phyloP scores from a whole-genome alignment of 2,797 vertebrate species.

The Silurus aristotelis region DNA sequence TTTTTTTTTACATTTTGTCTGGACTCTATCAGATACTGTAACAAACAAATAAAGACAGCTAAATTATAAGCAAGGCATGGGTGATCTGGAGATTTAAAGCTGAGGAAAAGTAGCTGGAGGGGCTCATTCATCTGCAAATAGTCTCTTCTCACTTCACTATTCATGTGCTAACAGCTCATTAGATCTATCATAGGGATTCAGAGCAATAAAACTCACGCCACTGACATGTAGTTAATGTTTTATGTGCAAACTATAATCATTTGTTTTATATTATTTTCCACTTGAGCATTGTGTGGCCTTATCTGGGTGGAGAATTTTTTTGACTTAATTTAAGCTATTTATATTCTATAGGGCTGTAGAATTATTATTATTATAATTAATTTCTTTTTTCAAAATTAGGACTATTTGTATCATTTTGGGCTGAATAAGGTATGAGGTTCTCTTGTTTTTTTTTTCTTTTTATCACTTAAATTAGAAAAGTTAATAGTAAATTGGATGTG shows the following conservation, averaged over 20 bases:
- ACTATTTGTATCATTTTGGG: neutral
- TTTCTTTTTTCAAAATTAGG: neutral
- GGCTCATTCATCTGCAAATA: slow-evolving; percentile 41
- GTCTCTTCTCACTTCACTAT: slow-evolving; percentile 36
- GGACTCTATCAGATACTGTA: slow-evolving; percentile 54
- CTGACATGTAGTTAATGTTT: neutral
- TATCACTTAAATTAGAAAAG: neutral
- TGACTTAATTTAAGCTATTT: too few species aligned
- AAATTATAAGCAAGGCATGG: slow-evolving; percentile 42
- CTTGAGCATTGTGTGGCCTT: neutral
- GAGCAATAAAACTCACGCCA: neutral
- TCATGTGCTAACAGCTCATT: slow-evolving; percentile 36
- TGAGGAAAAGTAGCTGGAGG: slow-evolving; percentile 40
- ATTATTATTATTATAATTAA: too few species aligned
- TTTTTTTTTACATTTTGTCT: slow-evolving; percentile 53
- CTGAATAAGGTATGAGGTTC: neutral
- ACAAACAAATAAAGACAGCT: slow-evolving; percentile 48
- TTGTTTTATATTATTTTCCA: neutral
- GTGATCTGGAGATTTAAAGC: slow-evolving; percentile 43
- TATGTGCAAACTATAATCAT: neutral
- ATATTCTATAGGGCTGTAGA: too few species aligned
- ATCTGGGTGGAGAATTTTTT: neutral
- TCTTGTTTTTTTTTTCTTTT: neutral
- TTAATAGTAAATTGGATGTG: neutral
- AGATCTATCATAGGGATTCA: neutral